Evolutionary conservation across 2,888 invertebrate species (phyloP).

Genomic region (Lasioglossum marginatum): DNA sequence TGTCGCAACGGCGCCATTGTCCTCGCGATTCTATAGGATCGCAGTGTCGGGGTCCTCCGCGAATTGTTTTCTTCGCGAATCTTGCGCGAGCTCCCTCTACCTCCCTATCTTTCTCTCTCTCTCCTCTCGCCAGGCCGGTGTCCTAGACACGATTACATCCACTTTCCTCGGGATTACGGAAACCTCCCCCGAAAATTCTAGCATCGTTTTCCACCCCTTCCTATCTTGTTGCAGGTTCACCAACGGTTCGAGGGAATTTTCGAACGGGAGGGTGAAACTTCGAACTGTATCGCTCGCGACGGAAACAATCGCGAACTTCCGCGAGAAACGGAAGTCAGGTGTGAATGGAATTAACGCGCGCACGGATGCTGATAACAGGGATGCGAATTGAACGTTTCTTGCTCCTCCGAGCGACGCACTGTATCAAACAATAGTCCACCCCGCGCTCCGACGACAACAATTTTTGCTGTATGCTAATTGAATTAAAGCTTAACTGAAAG

Average conservation of each 20-base stretch:
- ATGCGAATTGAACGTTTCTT: not conserved
- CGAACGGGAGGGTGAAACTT: not conserved
- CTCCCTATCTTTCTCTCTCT: conserved; percentile 42
- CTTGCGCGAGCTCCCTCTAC: conserved; percentile 44
- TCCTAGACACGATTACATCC: conserved; percentile 55
- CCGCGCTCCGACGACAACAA: not conserved
- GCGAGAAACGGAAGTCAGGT: conserved; percentile 7
- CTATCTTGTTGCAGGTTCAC: not conserved
- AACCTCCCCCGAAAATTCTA: not conserved
- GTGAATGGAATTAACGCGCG: conserved; percentile 14
- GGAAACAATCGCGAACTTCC: conserved; percentile 20
- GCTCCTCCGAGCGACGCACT: not conserved
- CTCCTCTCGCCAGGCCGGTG: conserved; percentile 18
- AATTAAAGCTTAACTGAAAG: no score
- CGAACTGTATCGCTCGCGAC: conserved; percentile 15
- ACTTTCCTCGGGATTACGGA: conserved; percentile 49
- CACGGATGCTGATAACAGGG: not conserved
- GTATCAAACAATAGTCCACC: not conserved
- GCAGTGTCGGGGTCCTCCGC: conserved; percentile 65
- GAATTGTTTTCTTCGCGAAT: conserved; percentile 71
- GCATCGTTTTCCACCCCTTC: not conserved
- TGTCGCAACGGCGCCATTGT: conserved; percentile 72
- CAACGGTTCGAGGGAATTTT: conserved; percentile 23
- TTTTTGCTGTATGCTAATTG: not conserved
- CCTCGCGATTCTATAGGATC: conserved; percentile 71